Base-by-base conservation (phyloP, 2,113 vertebrate species). In the Vimba vimba region DNA sequence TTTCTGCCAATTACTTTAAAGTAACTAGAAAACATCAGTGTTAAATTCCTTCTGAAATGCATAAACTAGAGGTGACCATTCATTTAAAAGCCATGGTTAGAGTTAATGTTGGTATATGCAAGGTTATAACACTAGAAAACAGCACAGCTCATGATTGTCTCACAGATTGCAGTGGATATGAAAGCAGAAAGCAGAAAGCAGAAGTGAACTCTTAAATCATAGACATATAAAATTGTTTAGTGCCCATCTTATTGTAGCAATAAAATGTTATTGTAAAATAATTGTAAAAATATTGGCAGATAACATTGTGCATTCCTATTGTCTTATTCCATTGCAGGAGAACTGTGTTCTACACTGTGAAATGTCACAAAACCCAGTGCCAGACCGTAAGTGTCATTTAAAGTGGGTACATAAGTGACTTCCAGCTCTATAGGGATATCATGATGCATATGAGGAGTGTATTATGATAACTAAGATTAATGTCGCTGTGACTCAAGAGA, bases 381-480 rank as follows among this genome's bases (percentile, higher is more conserved):
- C 86, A 68, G 62, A 71, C 78, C 66, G 52, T 84, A 89, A 88
- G 68, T n/a, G 21, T 71, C 36, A 73, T 6, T 43, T 36, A 43
- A 71, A 71, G 25, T 55, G 60, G 60, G 73, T 55, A 85, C 66
- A 59, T 81, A 39, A 80, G 84, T 79, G 83, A 77, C 83, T 89
- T 57, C 80, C 52, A 75, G 66, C 82, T 89, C 84, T 86, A 69
- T 45, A 77, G 75, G 86, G 80, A 84, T 89, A 87, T 82, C 83
- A 79, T 13, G 59, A 84, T 74, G 79, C 66, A 55, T 66, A 52
- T 36, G 75, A 86, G 88, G 84, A 62, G 75, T 84, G 80, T 39
- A 77, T 87, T 87, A 84, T 89, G 88, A 89, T 87, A 87, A 87
- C 76, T 89, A 82, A 89, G 84, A 87, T 87, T 30, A 89, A 86